Evolutionary conservation across 2,113 vertebrate species (phyloP).

Genomic region (Sisor rabdophorus): DNA sequence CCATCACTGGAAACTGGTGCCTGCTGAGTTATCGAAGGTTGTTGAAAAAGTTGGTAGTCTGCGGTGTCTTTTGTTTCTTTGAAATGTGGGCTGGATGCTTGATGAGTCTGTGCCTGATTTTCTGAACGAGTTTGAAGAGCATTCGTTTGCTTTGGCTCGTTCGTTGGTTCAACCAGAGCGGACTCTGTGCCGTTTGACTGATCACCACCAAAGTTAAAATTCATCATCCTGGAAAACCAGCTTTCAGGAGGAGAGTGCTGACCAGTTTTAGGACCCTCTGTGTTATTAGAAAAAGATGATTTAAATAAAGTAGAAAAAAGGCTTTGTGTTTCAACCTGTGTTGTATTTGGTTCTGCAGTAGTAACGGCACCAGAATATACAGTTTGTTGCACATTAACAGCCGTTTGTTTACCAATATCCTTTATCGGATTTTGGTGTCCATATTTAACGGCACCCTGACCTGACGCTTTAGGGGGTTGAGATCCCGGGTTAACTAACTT

Average conservation of each 20-base stretch:
- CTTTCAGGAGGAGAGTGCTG: conserved; percentile 55
- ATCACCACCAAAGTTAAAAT: conserved; percentile 61
- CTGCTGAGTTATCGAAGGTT: conserved; percentile 44
- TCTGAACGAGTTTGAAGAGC: conserved; percentile 23
- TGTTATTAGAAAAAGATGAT: conserved; percentile 51
- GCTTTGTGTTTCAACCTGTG: conserved; percentile 56
- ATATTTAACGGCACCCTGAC: conserved; percentile 41
- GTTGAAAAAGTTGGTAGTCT: conserved; percentile 38
- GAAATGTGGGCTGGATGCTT: conserved; percentile 17
- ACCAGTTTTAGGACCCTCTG: conserved; percentile 24
- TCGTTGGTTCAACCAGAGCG: conserved; percentile 47
- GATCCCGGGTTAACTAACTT: conserved; percentile 8
- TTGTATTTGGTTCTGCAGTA: conserved; percentile 17
- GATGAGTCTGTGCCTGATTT: conserved; percentile 46
- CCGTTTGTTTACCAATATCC: conserved; percentile 19
- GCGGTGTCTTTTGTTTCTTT: neutral
- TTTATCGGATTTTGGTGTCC: conserved; percentile 43
- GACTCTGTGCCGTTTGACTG: conserved; percentile 43
- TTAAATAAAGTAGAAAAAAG: conserved; percentile 65
- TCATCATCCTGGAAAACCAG: conserved; percentile 68
- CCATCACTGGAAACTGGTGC: conserved; percentile 55
- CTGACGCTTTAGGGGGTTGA: conserved; percentile 38
- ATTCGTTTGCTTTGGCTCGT: conserved; percentile 47
- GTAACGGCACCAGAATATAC: neutral
- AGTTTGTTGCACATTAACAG: conserved; percentile 7